Evolutionary conservation across 2,888 invertebrate genomes (phyloP), one percentile per base, ranked within the genome.

Genomic region (Cremastobaeus sp.): DNA sequence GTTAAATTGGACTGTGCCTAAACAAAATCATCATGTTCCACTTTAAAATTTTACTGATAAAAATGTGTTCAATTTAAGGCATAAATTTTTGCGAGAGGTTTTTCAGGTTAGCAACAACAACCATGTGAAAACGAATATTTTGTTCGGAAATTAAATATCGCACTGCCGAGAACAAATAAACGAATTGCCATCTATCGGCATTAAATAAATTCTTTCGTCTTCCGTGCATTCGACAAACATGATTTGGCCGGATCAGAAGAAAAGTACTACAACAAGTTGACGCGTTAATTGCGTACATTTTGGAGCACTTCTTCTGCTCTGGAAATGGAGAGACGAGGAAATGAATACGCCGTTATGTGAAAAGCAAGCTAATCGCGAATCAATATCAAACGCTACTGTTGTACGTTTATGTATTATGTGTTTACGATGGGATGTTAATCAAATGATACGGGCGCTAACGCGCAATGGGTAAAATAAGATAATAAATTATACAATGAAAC

Each of bases 91-190:
- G 71, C 70, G 35, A 14, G 54, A 39, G 32, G 37, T 35, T 30
- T 30, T 54, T 60, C 52, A 35, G 9, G 54, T 54, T 37, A 4
- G 37, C 8, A 41, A 35, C 43, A 41, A 20, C 32, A 55, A 37
- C 5, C 12, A 15, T 4, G 15, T 15, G 15, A 14, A 15, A 15
- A 37, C 5, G 3, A 37, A 59, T 30, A 17, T 50, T 47, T 65
- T 64, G 66, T 62, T 71, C 54, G 71, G 43, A 71, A 68, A 54
- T 62, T 68, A 55, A 68, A 68, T 68, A 54, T 62, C 68, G 41
- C 75, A 75, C 75, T 75, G 75, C 74, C 74, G 66, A 71, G 66
- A 75, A 75, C 48, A 43, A 66, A 74, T 54, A 74, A 74, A 75
- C 70, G 66, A 70, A 75, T 75, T 75, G 74, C 75, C 75, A 75